Percentiles rank a stretch among this genome's conserved stretches.
Evolutionary conservation across 2,797 vertebrate genomes (phyloP).

Genomic region (Pseudopleuronectes americanus): DNA sequence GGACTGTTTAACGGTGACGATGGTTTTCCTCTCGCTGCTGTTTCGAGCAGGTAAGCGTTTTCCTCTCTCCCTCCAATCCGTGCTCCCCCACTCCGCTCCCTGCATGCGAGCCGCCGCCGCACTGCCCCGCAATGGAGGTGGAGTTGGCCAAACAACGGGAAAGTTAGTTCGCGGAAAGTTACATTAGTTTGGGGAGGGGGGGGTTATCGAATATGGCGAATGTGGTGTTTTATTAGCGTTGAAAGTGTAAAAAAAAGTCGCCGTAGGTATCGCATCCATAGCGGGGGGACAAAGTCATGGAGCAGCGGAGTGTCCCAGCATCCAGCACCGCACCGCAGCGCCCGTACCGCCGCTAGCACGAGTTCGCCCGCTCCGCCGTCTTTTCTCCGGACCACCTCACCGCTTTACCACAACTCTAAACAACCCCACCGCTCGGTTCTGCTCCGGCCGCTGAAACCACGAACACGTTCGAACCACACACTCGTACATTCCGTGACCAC

Average conservation of each 20-base stretch:
- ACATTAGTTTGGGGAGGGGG: too few species aligned
- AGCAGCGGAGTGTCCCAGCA: slow-evolving; percentile 29
- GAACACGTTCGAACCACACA: accelerated
- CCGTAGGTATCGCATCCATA: neutral
- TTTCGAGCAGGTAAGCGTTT: slow-evolving; percentile 83
- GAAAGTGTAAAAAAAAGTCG: neutral
- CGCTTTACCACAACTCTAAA: neutral
- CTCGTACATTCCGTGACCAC: neutral
- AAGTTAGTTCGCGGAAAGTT: too few species aligned
- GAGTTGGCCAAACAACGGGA: slow-evolving; percentile 4
- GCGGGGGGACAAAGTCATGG: slow-evolving; percentile 54
- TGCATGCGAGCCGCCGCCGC: slow-evolving; percentile 44
- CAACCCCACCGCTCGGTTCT: neutral
- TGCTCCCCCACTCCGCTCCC: slow-evolving; percentile 41
- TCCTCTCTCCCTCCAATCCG: slow-evolving; percentile 24
- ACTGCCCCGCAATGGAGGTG: slow-evolving; percentile 45
- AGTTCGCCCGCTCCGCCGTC: slow-evolving; percentile 35
- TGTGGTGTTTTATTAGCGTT: too few species aligned
- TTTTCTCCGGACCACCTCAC: neutral
- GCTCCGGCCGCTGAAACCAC: neutral
- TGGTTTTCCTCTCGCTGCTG: slow-evolving; percentile 84
- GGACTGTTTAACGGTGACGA: slow-evolving; percentile 83
- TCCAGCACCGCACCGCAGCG: neutral
- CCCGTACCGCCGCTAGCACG: slow-evolving; percentile 52
- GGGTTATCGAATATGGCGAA: too few species aligned